Evolutionary conservation across 2,113 vertebrate genomes (phyloP).

Genomic region (Ceyx margarethae): DNA sequence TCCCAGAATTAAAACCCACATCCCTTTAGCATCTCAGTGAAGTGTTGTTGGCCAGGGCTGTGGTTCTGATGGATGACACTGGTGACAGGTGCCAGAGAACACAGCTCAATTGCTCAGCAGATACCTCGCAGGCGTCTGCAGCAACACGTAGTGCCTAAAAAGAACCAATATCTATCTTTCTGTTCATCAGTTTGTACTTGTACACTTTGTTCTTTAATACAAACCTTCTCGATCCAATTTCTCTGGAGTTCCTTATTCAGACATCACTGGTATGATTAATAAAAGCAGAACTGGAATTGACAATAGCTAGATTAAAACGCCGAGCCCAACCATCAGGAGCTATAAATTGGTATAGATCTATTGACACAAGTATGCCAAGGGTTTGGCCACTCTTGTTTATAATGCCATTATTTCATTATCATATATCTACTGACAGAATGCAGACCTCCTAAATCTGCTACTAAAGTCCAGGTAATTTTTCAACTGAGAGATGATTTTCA

Average conservation of each 20-base stretch:
- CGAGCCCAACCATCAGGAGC: neutral
- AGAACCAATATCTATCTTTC: neutral
- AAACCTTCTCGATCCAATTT: conserved; percentile 42
- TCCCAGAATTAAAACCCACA: conserved; percentile 65
- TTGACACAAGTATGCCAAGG: neutral
- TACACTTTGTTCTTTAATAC: conserved; percentile 36
- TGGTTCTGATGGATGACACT: conserved; percentile 62
- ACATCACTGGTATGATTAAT: conserved; percentile 21
- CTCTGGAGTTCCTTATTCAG: conserved; percentile 27
- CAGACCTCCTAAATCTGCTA: neutral
- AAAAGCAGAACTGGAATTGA: conserved; percentile 32
- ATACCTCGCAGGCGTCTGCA: conserved; percentile 58
- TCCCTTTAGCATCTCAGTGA: conserved; percentile 57
- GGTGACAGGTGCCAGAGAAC: conserved; percentile 65
- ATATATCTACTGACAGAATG: neutral
- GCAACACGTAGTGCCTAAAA: conserved; percentile 10
- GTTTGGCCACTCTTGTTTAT: neutral
- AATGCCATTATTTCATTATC: neutral
- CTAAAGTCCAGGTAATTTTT: neutral
- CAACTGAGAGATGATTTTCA: neutral
- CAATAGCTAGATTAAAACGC: conserved; percentile 1
- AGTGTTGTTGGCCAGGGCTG: conserved; percentile 5
- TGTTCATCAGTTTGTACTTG: conserved; percentile 18
- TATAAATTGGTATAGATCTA: neutral
- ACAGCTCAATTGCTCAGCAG: conserved; percentile 41